phyloP scores from a whole-genome alignment of 2,888 invertebrate species.

The Helicoverpa assulta region DNA sequence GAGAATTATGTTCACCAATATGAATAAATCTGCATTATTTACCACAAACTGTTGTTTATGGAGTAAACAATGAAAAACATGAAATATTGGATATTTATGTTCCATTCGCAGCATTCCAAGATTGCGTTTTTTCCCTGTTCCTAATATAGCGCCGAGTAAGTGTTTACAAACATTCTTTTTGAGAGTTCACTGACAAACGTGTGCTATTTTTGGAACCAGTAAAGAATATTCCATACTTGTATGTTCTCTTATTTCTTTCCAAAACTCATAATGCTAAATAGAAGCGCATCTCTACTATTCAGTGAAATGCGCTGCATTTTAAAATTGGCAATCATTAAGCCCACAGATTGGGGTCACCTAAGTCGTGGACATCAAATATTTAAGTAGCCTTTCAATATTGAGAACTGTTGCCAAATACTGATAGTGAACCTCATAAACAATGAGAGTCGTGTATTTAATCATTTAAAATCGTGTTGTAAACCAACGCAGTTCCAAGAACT shows the following conservation, averaged over 20 bases:
- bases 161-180: conserved; percentile 22
- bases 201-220: not conserved
- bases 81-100: conserved; percentile 10
- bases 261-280: too few relatives aligned
- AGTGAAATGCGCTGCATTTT: conserved; percentile 7
- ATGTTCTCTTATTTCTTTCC: too few relatives aligned
- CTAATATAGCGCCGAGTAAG: conserved; percentile 4
- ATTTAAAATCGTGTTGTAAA: conserved; percentile 27
- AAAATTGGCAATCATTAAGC: conserved; percentile 35
- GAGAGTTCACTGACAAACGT: not conserved
- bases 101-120: conserved; percentile 4
- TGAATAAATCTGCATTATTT: conserved; percentile 20
- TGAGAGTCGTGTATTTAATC: conserved; percentile 2
- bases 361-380: conserved; percentile 7
- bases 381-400: not conserved
- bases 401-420: not conserved
- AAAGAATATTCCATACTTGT: not conserved
- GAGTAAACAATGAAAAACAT: conserved; percentile 17
- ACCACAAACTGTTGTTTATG: conserved; percentile 17
- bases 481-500: conserved; percentile 12
- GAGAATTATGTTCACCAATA: conserved; percentile 10
- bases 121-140: conserved; percentile 1
- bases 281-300: conserved; percentile 3
- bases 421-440: conserved; percentile 3
- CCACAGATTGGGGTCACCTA: conserved; percentile 29